These are phyloP conservation scores for Riparia riparia DNA, from an alignment of 2,113 vertebrate genomes.

Conservation along the genomic window DNA sequence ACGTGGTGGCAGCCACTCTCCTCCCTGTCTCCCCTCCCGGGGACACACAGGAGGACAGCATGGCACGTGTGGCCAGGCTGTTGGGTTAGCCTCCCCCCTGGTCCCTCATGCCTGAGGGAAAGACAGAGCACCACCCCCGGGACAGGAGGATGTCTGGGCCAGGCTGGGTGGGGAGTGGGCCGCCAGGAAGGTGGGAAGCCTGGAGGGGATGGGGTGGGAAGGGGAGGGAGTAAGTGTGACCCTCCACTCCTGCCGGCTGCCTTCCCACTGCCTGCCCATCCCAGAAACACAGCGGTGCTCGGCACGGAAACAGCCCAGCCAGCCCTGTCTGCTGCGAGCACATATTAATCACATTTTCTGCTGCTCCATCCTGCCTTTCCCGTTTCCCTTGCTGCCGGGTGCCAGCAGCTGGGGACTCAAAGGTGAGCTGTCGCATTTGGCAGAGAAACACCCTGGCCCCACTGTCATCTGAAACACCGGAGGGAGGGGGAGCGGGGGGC, in stretches of 20 bases:
- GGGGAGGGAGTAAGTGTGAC: background rate
- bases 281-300: background rate
- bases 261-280: background rate
- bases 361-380: constrained; percentile 32
- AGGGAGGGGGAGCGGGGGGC: background rate
- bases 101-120: background rate
- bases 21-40: fast-evolving
- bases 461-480: background rate
- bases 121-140: background rate
- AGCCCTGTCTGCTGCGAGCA: background rate
- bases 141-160: background rate
- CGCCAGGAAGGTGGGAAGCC: background rate
- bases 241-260: background rate
- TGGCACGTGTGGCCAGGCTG: background rate
- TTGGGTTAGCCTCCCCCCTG: background rate
- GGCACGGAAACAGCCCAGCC: background rate
- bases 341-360: constrained; percentile 68
- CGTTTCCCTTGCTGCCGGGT: constrained; percentile 13
- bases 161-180: background rate
- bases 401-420: constrained; percentile 46
- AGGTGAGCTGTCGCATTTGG: constrained; percentile 17
- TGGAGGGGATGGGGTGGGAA: background rate
- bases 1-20: fast-evolving
- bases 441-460: background rate
- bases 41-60: background rate